phyloP scores from a whole-genome alignment of 1,140 invertebrate species.

The Ceratoteleas bidentatus region DNA sequence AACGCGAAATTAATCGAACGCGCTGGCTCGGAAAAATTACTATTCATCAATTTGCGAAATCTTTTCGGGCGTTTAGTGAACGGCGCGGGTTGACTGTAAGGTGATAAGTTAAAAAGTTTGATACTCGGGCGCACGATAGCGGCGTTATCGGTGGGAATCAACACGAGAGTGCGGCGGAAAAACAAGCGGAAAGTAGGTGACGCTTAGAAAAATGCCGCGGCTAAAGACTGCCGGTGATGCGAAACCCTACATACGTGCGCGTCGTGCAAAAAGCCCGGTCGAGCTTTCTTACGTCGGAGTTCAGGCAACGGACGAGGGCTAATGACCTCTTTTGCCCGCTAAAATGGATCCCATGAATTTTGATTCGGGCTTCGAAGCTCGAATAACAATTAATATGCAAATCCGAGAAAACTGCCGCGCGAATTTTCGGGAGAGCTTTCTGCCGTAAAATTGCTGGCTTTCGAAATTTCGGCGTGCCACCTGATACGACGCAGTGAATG shows the following conservation, averaged over 20 bases:
- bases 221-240: slow-evolving; percentile 49
- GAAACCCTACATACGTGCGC: slow-evolving; percentile 64
- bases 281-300: slow-evolving; percentile 61
- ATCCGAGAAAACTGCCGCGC: slow-evolving; percentile 1
- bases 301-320: slow-evolving; percentile 58
- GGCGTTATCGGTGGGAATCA: slow-evolving; percentile 54
- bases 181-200: slow-evolving; percentile 58
- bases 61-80: slow-evolving; percentile 43
- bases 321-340: slow-evolving; percentile 52
- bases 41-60: slow-evolving; percentile 47
- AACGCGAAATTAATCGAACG: slow-evolving; percentile 17
- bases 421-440: neutral
- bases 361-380: slow-evolving; percentile 19
- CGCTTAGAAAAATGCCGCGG: slow-evolving; percentile 54
- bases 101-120: slow-evolving; percentile 59
- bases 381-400: slow-evolving; percentile 41
- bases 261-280: slow-evolving; percentile 53
- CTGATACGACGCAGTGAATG: too few relatives aligned
- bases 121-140: slow-evolving; percentile 45
- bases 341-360: slow-evolving; percentile 47
- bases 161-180: slow-evolving; percentile 54
- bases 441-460: too few relatives aligned
- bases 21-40: slow-evolving; percentile 6
- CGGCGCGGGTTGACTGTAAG: slow-evolving; percentile 39
- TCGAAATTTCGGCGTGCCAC: too few relatives aligned